phyloP scores from a whole-genome alignment of 2,113 vertebrate genomes.

The Synchiropus splendidus region DNA sequence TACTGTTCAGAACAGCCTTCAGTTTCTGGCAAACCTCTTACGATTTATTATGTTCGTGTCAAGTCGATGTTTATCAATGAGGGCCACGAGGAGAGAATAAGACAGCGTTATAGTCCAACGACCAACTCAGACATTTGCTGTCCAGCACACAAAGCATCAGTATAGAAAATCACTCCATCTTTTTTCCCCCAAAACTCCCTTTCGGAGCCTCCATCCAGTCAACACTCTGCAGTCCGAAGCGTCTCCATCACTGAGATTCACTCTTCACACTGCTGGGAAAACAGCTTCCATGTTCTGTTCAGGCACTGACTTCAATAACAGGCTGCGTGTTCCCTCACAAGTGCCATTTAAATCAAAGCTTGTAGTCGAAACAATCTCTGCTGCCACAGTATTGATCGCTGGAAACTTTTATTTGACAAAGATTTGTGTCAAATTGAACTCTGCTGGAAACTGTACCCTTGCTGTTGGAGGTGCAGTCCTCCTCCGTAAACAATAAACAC shows the following conservation, averaged over 20 bases:
- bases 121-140: no score
- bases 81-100: no score
- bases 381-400: slow-evolving; percentile 8
- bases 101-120: no score
- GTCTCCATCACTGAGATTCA: no score
- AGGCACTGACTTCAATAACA: slow-evolving; percentile 32
- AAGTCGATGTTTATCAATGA: no score
- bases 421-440: slow-evolving; percentile 20
- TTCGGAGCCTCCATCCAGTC: slow-evolving; percentile 39
- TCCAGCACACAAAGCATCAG: no score
- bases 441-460: slow-evolving; percentile 6
- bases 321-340: slow-evolving; percentile 25
- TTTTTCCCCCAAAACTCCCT: no score
- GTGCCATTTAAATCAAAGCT: slow-evolving; percentile 37
- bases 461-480: slow-evolving; percentile 9
- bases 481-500: slow-evolving; percentile 8
- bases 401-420: slow-evolving; percentile 22
- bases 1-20: no score
- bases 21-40: no score
- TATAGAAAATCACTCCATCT: no score
- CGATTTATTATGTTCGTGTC: no score
- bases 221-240: no score
- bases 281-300: slow-evolving; percentile 40
- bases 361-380: slow-evolving; percentile 17
- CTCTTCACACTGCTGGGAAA: slow-evolving; percentile 35